A percentile compares a stretch with the other conserved stretches of the same genome.
These are phyloP conservation scores for Dascillus cervinus DNA, from an alignment of 2,888 invertebrate species.

Conservation along the genomic window DNA sequence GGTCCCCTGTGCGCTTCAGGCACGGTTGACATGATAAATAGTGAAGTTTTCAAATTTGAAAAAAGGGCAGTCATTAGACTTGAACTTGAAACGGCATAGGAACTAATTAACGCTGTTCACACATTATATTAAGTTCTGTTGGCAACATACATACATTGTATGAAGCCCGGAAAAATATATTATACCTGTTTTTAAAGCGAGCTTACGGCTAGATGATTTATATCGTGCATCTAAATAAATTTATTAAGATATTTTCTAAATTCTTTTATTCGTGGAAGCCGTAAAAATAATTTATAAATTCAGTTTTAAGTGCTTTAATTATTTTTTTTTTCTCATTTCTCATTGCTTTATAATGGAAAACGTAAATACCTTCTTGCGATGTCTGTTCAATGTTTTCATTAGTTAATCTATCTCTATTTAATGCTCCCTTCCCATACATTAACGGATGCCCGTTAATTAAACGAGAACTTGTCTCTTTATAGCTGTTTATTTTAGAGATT, in stretches of 20 bases:
- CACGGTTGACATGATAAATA: slow-evolving; percentile 33
- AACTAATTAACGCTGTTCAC: slow-evolving; percentile 23
- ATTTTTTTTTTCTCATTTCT: too few relatives aligned
- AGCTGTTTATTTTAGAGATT: slow-evolving; percentile 21
- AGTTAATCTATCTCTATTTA: slow-evolving; percentile 11
- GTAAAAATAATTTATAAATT: too few relatives aligned
- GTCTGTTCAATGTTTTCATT: slow-evolving; percentile 10
- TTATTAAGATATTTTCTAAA: slow-evolving; percentile 6
- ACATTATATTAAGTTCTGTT: slow-evolving; percentile 19
- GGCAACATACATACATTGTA: slow-evolving; percentile 16
- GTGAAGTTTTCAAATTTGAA: slow-evolving; percentile 8
- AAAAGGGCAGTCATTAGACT: slow-evolving; percentile 12
- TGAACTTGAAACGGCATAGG: slow-evolving; percentile 12
- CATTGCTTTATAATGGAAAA: too few relatives aligned
- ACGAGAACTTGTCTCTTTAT: slow-evolving; percentile 19
- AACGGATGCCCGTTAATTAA: slow-evolving; percentile 34
- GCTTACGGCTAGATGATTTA: slow-evolving; percentile 11
- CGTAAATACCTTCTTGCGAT: too few relatives aligned
- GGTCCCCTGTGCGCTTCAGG: slow-evolving; percentile 24
- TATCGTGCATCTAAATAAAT: slow-evolving; percentile 8
- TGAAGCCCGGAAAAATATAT: slow-evolving; percentile 16
- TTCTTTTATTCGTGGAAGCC: slow-evolving; percentile 7
- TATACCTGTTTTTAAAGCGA: slow-evolving; percentile 14
- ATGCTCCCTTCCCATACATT: slow-evolving; percentile 24
- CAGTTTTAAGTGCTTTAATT: too few relatives aligned